Evolutionary conservation across 2,888 invertebrate species (phyloP).

Genomic region (Meandrusa payeni): DNA sequence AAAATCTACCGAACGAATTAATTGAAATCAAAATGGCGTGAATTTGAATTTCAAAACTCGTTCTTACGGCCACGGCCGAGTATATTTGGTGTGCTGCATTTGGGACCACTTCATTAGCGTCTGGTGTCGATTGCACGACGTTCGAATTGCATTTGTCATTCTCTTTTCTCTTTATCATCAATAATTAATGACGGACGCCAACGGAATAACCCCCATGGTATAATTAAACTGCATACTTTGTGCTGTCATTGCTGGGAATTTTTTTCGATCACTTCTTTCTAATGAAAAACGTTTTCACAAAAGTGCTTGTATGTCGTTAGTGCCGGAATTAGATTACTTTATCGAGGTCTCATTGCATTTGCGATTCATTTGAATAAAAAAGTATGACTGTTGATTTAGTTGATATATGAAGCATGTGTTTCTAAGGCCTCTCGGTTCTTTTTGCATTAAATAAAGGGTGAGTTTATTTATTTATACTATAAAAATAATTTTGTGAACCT

Average conservation of each 20-base stretch:
- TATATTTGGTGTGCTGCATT: conserved; percentile 46
- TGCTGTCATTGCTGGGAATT: conserved; percentile 24
- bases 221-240: conserved; percentile 37
- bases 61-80: conserved; percentile 29
- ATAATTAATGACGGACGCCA: conserved; percentile 53
- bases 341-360: conserved; percentile 6
- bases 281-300: conserved; percentile 25
- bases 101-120: conserved; percentile 53
- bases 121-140: conserved; percentile 57
- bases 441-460: too few relatives aligned
- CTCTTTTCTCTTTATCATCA: conserved; percentile 49
- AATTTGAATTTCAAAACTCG: conserved; percentile 43
- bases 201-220: conserved; percentile 32
- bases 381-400: not conserved
- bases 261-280: conserved; percentile 17
- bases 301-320: conserved; percentile 11
- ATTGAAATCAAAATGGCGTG: conserved; percentile 27
- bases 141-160: conserved; percentile 36
- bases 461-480: too few relatives aligned
- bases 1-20: conserved; percentile 28
- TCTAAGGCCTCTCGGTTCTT: too few relatives aligned
- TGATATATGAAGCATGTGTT: not conserved
- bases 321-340: conserved; percentile 20
- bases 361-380: conserved; percentile 9
- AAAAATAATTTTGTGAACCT: too few relatives aligned